Percentiles rank a stretch among this genome's conserved stretches.
These are phyloP conservation scores for Serranus cabrilla DNA, from an alignment of 2,797 vertebrate species.

Conservation along the genomic window DNA sequence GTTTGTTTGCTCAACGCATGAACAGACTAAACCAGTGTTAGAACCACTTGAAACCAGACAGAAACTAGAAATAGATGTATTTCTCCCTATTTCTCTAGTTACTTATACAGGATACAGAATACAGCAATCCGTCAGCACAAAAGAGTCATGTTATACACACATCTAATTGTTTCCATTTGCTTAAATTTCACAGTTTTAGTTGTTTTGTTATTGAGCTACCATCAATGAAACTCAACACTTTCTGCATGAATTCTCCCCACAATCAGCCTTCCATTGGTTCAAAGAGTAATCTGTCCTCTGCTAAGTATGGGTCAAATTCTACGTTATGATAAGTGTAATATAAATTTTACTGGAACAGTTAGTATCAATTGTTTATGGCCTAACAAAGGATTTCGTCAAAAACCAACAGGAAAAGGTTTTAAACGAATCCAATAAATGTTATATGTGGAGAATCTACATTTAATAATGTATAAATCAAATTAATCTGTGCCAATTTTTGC, in stretches of 20 bases:
- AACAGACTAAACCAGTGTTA: neutral
- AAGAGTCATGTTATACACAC: neutral
- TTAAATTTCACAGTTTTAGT: neutral
- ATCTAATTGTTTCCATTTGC: neutral
- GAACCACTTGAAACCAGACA: no score
- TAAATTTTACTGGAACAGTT: neutral
- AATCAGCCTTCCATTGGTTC: neutral
- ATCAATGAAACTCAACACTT: neutral
- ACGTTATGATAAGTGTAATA: neutral
- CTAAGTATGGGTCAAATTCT: neutral
- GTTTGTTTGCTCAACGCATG: slow-evolving; percentile 88
- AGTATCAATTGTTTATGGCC: neutral
- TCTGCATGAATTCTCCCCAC: neutral
- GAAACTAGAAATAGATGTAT: no score
- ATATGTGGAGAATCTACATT: neutral
- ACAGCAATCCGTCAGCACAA: neutral
- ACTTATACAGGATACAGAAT: no score
- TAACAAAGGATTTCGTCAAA: neutral
- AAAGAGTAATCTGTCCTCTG: neutral
- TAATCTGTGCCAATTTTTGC: neutral
- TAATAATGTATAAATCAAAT: neutral
- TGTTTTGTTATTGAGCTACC: no score
- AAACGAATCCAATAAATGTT: neutral
- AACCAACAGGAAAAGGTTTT: no score
- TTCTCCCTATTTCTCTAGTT: no score